Base-by-base conservation (phyloP, 30 jellyfish, hydroid and myxozoan genomes). In the Aurelia sp. region DNA sequence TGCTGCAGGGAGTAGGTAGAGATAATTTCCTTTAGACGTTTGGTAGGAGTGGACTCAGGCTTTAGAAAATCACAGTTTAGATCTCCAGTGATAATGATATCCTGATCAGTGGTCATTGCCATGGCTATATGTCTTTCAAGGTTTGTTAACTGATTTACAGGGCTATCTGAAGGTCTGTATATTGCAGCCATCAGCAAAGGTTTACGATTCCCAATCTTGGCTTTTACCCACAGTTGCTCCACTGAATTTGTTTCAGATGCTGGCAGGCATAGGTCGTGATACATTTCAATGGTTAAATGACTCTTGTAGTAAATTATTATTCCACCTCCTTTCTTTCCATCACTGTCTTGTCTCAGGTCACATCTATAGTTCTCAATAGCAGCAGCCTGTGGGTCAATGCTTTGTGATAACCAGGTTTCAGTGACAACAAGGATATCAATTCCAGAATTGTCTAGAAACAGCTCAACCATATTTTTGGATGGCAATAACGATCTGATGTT, bases 211-310 rank as follows among this genome's bases (percentile, higher is more conserved):
- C 71, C 71, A 61, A 61, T 61, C 71, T 9, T 61, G 71, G 71
- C 71, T 61, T 61, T 61, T 61, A 61, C 71, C 71, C 71, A 61
- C 31, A 61, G 71, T 61, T 61, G 71, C 71, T 61, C 71, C 71
- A 13, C 71, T 61, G 71, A 61, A 61, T 61, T 61, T 61, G 71
- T 61, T 61, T 61, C 71, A 61, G 71, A 61, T 11, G 71, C 71
- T 61, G 19, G 71, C 71, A 61, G 30, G 71, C 71, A 61, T 31
- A 61, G 71, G 71, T 61, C 69, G 4, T 59, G 69, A 21, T 59
- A 59, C 69, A 1, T 59, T 59, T 59, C 69, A 59, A 59, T 59
- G 69, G 10, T 59, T 4, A 10, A 21, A 59, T 59, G 69, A 59
- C 69, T 59, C 69, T 59, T 59, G 69, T 10, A 59, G 69, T 59